Base-by-base conservation (phyloP, 1,140 invertebrate genomes). In the Drosophila bocqueti region DNA sequence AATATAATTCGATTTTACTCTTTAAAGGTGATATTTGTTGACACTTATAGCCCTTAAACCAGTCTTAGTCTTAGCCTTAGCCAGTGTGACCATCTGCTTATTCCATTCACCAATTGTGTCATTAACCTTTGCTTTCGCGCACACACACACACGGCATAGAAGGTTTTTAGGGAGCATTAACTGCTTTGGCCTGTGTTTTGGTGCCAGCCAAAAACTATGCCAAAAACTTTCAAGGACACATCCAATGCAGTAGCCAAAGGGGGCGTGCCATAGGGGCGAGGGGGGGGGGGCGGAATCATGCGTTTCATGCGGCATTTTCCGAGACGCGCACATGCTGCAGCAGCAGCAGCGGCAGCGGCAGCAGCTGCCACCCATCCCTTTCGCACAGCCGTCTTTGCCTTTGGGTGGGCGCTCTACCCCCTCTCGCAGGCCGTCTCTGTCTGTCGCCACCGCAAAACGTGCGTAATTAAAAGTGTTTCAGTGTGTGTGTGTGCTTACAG, bases 221-320 rank as follows among this genome's bases (percentile, higher is more conserved):
- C 90, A 92, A 92, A 91, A 92, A 92, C 83, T 92, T 92, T 92
- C 91, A 92, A 92, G 91, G 91, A 92, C 91, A 92, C 82, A 85
- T 74, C 61, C 76, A 79, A 47, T 76, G 73, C 57, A 84, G 76
- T 47, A 67, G 58, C 26, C 4, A 65, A 10, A 29, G 21, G 34
- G 38, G 24, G 34, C 16, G 54, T 38, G 26, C 18, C 16, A n/a
- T 34, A 8, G 34, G 47, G 9, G 26, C 26, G 26, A 5, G 4
- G 26, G 46, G 7, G 26, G 46, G 7, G 36, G 31, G 65, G 18
- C 24, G 60, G 49, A 45, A 55, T 58, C 83, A 82, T 80, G 76
- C 79, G 67, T 76, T 87, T 89, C 54, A 57, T 57, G 67, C 76
- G 72, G 81, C 81, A 71, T 79, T 77, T 85, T 67, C 59, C 59